phyloP scores from a whole-genome alignment of 2,888 invertebrate genomes.

The Rotaria magnacalcarata region DNA sequence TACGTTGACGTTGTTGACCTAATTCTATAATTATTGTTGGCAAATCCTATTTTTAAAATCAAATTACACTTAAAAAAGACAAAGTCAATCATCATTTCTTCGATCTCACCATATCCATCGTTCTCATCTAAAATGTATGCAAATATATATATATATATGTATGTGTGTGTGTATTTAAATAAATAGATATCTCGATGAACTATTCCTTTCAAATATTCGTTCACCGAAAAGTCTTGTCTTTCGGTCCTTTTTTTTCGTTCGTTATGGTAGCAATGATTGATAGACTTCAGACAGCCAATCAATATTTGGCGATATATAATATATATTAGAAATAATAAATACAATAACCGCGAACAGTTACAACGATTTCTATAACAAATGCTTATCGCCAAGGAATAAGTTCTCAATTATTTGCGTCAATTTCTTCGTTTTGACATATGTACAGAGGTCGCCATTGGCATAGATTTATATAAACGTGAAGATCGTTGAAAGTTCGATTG shows the following conservation, averaged over 20 bases:
- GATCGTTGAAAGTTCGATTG: neutral
- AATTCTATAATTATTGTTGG: neutral
- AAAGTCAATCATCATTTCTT: neutral
- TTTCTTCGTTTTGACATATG: neutral
- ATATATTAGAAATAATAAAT: slow-evolving; percentile 21
- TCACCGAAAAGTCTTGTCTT: neutral
- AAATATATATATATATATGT: neutral
- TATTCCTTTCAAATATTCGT: neutral
- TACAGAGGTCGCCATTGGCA: slow-evolving; percentile 31
- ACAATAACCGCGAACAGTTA: neutral
- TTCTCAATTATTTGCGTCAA: neutral
- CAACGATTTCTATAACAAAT: neutral
- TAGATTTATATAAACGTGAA: slow-evolving; percentile 7
- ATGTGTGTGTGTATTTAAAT: too few relatives aligned
- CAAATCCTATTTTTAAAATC: neutral
- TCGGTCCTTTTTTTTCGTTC: neutral
- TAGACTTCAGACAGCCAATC: neutral
- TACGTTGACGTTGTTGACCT: neutral
- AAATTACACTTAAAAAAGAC: neutral
- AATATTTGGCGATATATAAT: neutral
- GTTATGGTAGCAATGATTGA: neutral
- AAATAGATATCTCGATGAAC: neutral
- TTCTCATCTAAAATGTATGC: neutral
- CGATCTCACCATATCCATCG: neutral
- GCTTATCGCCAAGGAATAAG: neutral